Evolutionary conservation across 1,140 invertebrate genomes (phyloP), one percentile per base, ranked within the genome.

Genomic region (Chymomyza costata): DNA sequence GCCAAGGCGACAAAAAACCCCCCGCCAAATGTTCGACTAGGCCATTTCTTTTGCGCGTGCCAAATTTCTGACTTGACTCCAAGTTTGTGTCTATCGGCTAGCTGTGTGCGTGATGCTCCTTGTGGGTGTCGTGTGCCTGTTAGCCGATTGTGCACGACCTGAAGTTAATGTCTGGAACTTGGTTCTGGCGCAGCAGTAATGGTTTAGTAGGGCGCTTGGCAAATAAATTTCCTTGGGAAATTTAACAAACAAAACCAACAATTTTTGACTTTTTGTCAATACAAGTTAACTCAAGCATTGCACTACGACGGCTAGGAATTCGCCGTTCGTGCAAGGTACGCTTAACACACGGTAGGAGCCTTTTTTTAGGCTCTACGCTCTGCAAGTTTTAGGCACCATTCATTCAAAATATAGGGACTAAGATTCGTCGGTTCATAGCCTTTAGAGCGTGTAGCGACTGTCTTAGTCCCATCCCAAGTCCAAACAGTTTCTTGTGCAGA

Each of bases 281-380:
- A n/a, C n/a, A n/a, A n/a, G n/a, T n/a, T n/a, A n/a, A 32, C 32
- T n/a, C 2, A 3, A 34, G 10, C 51, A 80, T 67, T 21, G 71
- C 58, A 80, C 73, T 49, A 71, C 73, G 38, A 80, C 60, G 71
- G 71, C 71, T 78, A 57, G 13, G 19, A 28, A 55, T 18, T 59
- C 71, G 71, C 73, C 63, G 64, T 78, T 40, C 66, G 62, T 80
- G 71, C 73, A 41, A 59, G 71, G 66, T 73, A 80, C 48, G 71
- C 34, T 54, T 56, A 67, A 40, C 43, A 60, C 57, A 21, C 44
- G n/a, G 11, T 13, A n/a, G 10, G 43, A 13, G 21, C 10, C 13
- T 53, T 16, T 34, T n/a, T n/a, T n/a, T n/a, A n/a, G 46, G 50
- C 32, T 41, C 37, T 16, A 25, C 54, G 39, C 31, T 19, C n/a